A percentile compares a stretch with the other conserved stretches of the same genome.
phyloP scores from a whole-genome alignment of 1,140 invertebrate genomes.

The Microplitis demolitor region DNA sequence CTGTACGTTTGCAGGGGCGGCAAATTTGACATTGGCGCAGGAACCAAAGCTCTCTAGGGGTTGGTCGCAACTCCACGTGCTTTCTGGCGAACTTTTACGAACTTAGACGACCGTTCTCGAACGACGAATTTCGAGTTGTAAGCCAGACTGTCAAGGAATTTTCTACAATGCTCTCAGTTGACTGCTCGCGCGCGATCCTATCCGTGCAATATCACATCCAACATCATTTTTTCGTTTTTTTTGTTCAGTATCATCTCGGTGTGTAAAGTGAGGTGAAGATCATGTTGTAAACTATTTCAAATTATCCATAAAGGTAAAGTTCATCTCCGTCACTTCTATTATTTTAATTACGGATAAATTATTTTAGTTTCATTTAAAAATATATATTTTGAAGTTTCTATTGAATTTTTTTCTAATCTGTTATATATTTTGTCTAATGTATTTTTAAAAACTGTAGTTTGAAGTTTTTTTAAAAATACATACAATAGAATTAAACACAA shows the following conservation, averaged over 20 bases:
- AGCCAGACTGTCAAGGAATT: conserved; percentile 49
- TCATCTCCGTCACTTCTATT: too few relatives aligned
- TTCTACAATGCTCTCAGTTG: conserved; percentile 27
- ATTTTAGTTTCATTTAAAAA: too few relatives aligned
- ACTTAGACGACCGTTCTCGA: conserved; percentile 42
- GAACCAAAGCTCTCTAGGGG: background rate
- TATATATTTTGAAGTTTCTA: too few relatives aligned
- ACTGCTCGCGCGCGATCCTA: conserved; percentile 17
- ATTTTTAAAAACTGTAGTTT: too few relatives aligned
- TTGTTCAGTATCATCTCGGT: background rate
- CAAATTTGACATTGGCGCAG: conserved; percentile 30
- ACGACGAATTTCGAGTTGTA: conserved; percentile 41
- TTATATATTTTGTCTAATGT: too few relatives aligned
- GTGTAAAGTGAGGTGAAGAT: background rate
- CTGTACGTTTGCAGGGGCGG: conserved; percentile 9
- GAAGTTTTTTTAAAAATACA: too few relatives aligned
- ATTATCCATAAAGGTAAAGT: too few relatives aligned
- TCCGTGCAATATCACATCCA: conserved; percentile 11
- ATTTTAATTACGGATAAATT: too few relatives aligned
- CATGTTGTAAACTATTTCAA: background rate
- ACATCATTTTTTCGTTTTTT: background rate
- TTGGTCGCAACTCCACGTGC: conserved; percentile 48
- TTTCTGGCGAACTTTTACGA: conserved; percentile 41
- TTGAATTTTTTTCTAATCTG: too few relatives aligned
- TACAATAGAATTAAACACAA: too few relatives aligned